Evolutionary conservation across 2,113 vertebrate genomes (phyloP), one percentile per base, ranked within the genome.

Genomic region (Brachypteracias leptosomus): DNA sequence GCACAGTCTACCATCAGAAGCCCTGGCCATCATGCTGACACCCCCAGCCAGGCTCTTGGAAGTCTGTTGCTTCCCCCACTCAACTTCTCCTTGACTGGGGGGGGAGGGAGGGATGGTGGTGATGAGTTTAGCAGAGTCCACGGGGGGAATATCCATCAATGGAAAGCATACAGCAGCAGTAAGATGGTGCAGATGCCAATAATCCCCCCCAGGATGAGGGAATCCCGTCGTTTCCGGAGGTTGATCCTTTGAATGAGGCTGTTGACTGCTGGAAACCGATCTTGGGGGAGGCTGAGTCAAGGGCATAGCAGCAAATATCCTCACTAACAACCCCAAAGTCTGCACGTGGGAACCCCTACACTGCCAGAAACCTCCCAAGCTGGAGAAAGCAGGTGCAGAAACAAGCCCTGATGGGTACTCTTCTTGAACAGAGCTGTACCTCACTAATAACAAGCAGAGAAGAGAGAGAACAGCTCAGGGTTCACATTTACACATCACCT

Each of bases 221-320:
- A 99, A 97, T 99, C 99, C 47, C 99, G 98, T 42, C 99, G 98
- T 90, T 99, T 99, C 73, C 99, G 98, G 40, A 99, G 98, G 98
- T 99, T 99, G 98, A 99, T 98, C 97, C 99, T 98, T 93, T 99
- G 99, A 93, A 99, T 99, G 95, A 99, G 98, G 97, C 98, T 99
- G 98, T 99, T 99, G 93, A 99, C 99, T 36, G 99, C 98, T 77
- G 99, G 99, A 90, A 99, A 99, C 61, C 99, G 99, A 96, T 99
- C 99, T 99, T 44, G 78, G 82, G 40, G 67, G 85, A 83, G 59
- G 26, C 24, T 74, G 97, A 92, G 97, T 98, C 98, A 98, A 98
- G 98, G 98, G 49, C 49, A 22, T 22, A 86, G 20, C 86, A 93
- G 38, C 72, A 96, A 89, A 57, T 20, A 31, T 35, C 71, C 52